Conservation (phyloP, 2,888 invertebrate genomes). For the Lordiphosa fenestrarum region DNA sequence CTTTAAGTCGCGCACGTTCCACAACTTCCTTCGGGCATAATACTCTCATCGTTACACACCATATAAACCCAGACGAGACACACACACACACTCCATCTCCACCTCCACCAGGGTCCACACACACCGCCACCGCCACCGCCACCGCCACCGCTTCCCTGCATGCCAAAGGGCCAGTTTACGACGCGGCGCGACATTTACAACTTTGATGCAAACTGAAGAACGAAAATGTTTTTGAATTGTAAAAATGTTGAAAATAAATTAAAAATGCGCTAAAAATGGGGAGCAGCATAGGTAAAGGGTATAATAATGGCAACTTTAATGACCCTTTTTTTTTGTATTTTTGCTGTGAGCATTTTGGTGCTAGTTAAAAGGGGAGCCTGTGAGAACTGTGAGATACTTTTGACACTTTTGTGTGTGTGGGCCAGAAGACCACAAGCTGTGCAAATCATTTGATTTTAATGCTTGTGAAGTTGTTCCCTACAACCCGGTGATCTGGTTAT, state of each 20-base stretch:
- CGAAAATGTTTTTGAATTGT: constrained; percentile 60
- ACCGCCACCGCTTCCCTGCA: too few species aligned
- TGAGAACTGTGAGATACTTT: not conserved
- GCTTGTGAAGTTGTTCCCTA: constrained; percentile 23
- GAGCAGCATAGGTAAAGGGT: constrained; percentile 14
- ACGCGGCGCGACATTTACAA: constrained; percentile 76
- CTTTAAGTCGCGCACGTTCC: constrained; percentile 62
- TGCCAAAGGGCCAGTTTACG: constrained; percentile 57
- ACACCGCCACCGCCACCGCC: too few species aligned
- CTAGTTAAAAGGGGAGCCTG: constrained; percentile 41
- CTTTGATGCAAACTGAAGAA: constrained; percentile 59
- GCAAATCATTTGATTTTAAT: constrained; percentile 44
- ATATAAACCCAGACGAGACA: constrained; percentile 37
- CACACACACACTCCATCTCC: too few species aligned
- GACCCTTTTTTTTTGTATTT: not conserved
- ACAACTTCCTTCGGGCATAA: constrained; percentile 31
- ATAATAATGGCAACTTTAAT: constrained; percentile 43
- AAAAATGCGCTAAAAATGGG: constrained; percentile 51
- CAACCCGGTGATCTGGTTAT: too few species aligned
- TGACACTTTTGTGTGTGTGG: constrained; percentile 39
- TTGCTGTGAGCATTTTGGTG: constrained; percentile 51
- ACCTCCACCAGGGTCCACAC: not conserved
- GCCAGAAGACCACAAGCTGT: constrained; percentile 31
- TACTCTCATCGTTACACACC: constrained; percentile 54
- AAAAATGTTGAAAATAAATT: constrained; percentile 70